Evolutionary conservation across 2,888 invertebrate genomes (phyloP), one percentile per base, ranked within the genome.

Genomic region (Lithophane socia): DNA sequence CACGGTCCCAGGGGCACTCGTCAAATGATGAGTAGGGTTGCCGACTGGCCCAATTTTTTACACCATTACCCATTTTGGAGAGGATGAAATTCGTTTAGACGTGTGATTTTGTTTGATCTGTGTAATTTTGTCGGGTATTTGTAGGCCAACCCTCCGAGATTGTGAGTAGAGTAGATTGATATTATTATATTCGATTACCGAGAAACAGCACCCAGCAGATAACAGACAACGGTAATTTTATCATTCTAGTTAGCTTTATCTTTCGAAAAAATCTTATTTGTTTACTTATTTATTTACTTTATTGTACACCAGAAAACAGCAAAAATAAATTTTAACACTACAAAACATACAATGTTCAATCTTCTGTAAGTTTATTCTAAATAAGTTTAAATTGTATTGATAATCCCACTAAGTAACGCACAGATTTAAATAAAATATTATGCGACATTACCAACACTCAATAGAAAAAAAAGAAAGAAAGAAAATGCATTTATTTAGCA

Each of bases 11-110:
- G 77, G 82, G 85, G 84, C 66, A 75, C 73, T 74, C 79, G 79
- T 82, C 80, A 83, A 85, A 85, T 82, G 84, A 85, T 84, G 86
- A 86, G 78, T 77, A 83, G 85, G 85, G 86, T 82, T 79, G 73
- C 63, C 78, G 69, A 73, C 71, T 70, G 67, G 61, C 68, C 73
- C 78, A 87, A 83, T 88, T 88, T 88, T 87, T 88, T 89, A 86
- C 78, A 61, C 83, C 73, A 76, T 87, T 79, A 78, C 75, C 75
- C 83, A 66, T 79, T 81, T 83, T 71, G 64, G 72, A 70, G 69
- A 65, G 54, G 65, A 76, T 58, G 71, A 75, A 80, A 86, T 84
- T 76, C 75, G 74, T 82, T 84, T 79, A 75, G 85, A 84, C 73
- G 73, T 81, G 69, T 73, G 61, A 84, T 78, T 82, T 73, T 73